Percentiles rank a stretch among this genome's conserved stretches.
phyloP scores from a whole-genome alignment of 1,140 invertebrate genomes.

The Drosophila kurseongensis region DNA sequence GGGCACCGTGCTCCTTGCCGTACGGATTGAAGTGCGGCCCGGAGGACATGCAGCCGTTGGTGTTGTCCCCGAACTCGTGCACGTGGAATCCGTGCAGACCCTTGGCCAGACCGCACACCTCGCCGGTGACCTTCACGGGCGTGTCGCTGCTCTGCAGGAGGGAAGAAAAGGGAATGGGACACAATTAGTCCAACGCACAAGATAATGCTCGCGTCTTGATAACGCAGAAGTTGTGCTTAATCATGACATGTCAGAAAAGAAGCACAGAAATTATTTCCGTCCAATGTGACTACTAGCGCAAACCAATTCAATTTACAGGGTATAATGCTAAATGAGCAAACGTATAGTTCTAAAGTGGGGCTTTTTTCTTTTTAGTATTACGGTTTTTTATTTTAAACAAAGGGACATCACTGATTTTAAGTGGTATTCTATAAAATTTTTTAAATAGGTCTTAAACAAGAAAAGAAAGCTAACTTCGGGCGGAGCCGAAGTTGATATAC shows the following conservation, averaged over 20 bases:
- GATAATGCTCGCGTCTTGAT: slow-evolving; percentile 42
- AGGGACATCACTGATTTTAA: too few relatives aligned
- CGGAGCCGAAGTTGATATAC: too few relatives aligned
- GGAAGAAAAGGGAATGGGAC: neutral
- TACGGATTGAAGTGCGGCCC: slow-evolving; percentile 98
- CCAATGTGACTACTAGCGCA: too few relatives aligned
- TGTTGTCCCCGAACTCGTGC: slow-evolving; percentile 98
- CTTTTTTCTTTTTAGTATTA: too few relatives aligned
- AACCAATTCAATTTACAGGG: too few relatives aligned
- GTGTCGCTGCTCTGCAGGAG: slow-evolving; percentile 84
- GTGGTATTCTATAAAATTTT: too few relatives aligned
- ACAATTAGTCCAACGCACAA: neutral
- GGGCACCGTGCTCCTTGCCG: slow-evolving; percentile 94
- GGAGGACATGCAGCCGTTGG: slow-evolving; percentile 97
- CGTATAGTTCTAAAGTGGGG: too few relatives aligned
- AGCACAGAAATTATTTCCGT: neutral
- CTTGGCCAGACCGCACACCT: slow-evolving; percentile 88
- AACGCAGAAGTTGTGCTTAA: slow-evolving; percentile 24
- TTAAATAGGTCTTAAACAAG: too few relatives aligned
- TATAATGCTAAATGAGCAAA: too few relatives aligned
- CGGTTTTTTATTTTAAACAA: too few relatives aligned
- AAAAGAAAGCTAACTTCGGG: too few relatives aligned
- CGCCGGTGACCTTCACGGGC: slow-evolving; percentile 89
- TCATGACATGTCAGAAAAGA: slow-evolving; percentile 1
- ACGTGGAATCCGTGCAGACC: slow-evolving; percentile 96